These are phyloP conservation scores for Chamaea fasciata DNA, from an alignment of 2,113 vertebrate genomes.

Conservation along the genomic window DNA sequence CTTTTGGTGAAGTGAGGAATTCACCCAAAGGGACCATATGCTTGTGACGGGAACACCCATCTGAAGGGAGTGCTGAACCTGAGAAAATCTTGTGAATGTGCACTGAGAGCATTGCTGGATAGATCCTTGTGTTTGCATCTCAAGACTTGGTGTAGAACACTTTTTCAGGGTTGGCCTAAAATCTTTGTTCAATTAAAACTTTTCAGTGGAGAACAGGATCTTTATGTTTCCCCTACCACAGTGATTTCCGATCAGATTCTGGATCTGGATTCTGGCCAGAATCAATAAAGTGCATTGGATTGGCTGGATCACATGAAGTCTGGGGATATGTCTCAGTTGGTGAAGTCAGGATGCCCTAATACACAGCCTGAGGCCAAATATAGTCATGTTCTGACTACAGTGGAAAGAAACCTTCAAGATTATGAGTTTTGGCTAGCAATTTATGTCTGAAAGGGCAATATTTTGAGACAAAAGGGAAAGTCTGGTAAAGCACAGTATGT, in stretches of 20 bases:
- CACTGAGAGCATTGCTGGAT: neutral
- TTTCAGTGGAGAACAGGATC: neutral
- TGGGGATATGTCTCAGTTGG: neutral
- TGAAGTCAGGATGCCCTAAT: neutral
- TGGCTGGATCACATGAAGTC: neutral
- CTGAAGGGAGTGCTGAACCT: neutral
- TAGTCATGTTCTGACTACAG: neutral
- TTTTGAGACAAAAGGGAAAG: neutral
- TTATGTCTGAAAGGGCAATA: neutral
- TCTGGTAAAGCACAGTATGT: neutral
- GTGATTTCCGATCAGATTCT: neutral
- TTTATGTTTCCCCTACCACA: neutral
- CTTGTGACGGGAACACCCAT: neutral
- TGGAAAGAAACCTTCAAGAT: neutral
- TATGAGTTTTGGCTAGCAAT: neutral
- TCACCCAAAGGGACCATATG: neutral
- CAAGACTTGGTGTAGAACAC: neutral
- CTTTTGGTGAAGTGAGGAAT: neutral
- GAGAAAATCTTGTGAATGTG: neutral
- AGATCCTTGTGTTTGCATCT: neutral
- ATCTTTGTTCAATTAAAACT: neutral
- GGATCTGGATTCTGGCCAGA: neutral
- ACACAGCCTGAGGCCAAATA: neutral
- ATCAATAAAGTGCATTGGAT: neutral
- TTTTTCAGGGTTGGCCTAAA: neutral